Conservation (phyloP, 2,888 invertebrate species). For the Caenorhabditis becei region DNA sequence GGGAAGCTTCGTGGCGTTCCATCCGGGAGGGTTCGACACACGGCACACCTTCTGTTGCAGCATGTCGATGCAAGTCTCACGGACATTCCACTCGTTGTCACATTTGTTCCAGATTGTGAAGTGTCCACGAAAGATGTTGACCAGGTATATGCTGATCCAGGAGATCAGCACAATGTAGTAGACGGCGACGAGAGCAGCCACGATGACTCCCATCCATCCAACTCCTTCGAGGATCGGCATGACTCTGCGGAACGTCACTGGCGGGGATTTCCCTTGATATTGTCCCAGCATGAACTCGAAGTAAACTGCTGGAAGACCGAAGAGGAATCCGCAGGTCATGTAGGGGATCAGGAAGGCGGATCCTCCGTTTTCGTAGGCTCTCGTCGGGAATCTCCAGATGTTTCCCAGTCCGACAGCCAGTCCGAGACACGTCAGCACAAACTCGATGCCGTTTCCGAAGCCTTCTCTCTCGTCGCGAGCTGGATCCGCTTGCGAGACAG, state of each 20-base stretch:
- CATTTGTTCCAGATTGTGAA: conserved; percentile 48
- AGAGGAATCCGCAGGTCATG: conserved; percentile 80
- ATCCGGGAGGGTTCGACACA: conserved; percentile 2
- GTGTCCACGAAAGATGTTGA: conserved; percentile 49
- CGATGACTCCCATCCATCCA: conserved; percentile 93
- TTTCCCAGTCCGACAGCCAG: conserved; percentile 79
- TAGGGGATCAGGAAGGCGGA: conserved; percentile 82
- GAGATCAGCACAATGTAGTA: conserved; percentile 78
- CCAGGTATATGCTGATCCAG: conserved; percentile 74
- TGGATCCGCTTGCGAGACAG: not conserved
- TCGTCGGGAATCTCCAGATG: conserved; percentile 70
- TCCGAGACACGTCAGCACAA: conserved; percentile 76
- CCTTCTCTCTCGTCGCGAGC: conserved; percentile 41
- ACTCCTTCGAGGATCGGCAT: conserved; percentile 84
- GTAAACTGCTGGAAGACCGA: conserved; percentile 82
- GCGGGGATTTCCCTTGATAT: conserved; percentile 48
- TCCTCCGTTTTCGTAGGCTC: conserved; percentile 73
- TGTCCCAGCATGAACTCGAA: conserved; percentile 81
- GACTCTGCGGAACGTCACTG: conserved; percentile 42
- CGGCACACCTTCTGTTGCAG: conserved; percentile 15
- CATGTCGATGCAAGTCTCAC: conserved; percentile 16
- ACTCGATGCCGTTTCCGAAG: conserved; percentile 67
- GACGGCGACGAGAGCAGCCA: conserved; percentile 87
- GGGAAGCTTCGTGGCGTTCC: not conserved
- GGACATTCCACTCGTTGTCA: conserved; percentile 62